Conservation (phyloP, 2,888 invertebrate species). For the Platypus cylindrus region DNA sequence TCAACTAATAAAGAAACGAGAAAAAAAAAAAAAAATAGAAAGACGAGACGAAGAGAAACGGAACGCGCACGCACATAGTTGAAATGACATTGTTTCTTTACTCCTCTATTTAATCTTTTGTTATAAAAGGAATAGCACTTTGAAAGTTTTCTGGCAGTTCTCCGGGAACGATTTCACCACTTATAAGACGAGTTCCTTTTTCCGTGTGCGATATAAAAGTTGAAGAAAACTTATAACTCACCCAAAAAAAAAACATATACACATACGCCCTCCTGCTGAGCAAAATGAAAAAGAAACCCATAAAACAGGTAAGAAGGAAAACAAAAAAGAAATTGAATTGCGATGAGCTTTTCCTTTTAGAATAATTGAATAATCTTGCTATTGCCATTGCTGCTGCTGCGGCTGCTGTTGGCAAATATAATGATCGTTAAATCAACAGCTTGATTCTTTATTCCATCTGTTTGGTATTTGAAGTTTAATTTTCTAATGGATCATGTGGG, state of each 20-base stretch:
- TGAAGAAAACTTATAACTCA: no score
- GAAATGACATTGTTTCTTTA: constrained; percentile 24
- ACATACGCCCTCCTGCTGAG: constrained; percentile 1
- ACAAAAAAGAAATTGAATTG: constrained; percentile 30
- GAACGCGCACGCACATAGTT: no score
- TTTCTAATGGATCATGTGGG: no score
- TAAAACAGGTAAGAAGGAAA: constrained; percentile 26
- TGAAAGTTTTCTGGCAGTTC: constrained; percentile 3
- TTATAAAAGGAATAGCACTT: constrained; percentile 15
- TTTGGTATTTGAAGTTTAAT: no score
- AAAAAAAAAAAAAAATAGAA: not conserved
- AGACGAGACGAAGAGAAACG: constrained; percentile 1
- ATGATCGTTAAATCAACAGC: no score
- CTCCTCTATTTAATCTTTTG: constrained; percentile 24
- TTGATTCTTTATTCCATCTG: no score
- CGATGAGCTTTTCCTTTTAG: constrained; percentile 28
- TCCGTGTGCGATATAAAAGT: constrained; percentile 1
- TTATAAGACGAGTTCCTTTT: not conserved
- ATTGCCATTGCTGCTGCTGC: no score
- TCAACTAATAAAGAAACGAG: not conserved
- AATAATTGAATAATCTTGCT: constrained; percentile 30
- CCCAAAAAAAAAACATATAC: no score
- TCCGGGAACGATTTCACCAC: constrained; percentile 1
- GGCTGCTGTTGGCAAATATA: no score
- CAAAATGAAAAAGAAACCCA: constrained; percentile 19